Evolutionary conservation across 2,888 invertebrate species (phyloP).

Genomic region (Cordylochernes scorpioides): DNA sequence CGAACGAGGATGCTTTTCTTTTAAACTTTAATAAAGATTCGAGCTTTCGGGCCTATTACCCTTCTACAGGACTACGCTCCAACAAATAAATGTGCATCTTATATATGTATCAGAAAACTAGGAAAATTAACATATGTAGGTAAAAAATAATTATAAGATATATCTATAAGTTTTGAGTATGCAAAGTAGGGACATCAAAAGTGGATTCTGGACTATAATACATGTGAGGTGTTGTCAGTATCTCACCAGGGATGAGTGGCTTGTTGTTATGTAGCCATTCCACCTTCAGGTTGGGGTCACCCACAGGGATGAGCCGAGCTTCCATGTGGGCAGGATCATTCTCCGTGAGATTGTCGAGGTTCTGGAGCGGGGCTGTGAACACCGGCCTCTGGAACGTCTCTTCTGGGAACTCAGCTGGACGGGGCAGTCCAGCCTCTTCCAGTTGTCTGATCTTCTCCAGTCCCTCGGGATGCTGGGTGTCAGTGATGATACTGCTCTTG

Average conservation of each 20-base stretch:
- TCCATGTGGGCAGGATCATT: slow-evolving; percentile 85
- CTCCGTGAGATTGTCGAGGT: slow-evolving; percentile 41
- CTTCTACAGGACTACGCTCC: too few relatives aligned
- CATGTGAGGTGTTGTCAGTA: not conserved
- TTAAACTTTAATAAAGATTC: too few relatives aligned
- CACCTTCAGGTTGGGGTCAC: slow-evolving; percentile 63
- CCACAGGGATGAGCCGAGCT: slow-evolving; percentile 40
- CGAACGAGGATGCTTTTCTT: too few relatives aligned
- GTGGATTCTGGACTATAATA: too few relatives aligned
- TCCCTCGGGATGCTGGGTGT: slow-evolving; percentile 69
- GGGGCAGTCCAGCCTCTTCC: slow-evolving; percentile 47
- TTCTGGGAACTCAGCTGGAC: slow-evolving; percentile 42
- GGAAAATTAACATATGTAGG: too few relatives aligned
- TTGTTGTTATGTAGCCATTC: slow-evolving; percentile 78
- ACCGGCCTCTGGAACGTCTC: slow-evolving; percentile 32
- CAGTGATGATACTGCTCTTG: slow-evolving; percentile 41
- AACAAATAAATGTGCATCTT: too few relatives aligned
- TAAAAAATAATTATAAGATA: too few relatives aligned
- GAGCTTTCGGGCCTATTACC: too few relatives aligned
- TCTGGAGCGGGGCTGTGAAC: slow-evolving; percentile 65
- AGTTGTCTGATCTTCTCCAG: slow-evolving; percentile 67
- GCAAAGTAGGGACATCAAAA: too few relatives aligned
- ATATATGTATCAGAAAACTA: too few relatives aligned
- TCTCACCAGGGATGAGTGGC: slow-evolving; percentile 25
- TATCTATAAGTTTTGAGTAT: too few relatives aligned